phyloP scores from a whole-genome alignment of 2,888 invertebrate genomes.

The Caenorhabditis panamensis region DNA sequence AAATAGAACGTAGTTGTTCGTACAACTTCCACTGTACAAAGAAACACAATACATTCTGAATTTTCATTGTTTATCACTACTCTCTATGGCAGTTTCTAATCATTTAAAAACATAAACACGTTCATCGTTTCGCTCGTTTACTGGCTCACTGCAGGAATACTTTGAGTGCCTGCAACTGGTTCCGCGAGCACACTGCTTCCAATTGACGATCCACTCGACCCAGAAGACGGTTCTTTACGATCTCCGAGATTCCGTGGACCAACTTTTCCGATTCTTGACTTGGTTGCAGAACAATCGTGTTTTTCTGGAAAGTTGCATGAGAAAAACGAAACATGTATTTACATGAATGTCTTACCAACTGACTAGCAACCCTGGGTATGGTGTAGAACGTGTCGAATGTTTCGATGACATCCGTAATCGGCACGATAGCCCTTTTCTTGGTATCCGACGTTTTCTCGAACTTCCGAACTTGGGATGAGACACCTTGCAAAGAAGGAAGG shows the following conservation, averaged over 20 bases:
- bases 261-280: constrained; percentile 43
- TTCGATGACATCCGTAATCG: constrained; percentile 71
- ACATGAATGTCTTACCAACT: constrained; percentile 53
- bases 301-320: constrained; percentile 24
- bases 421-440: constrained; percentile 66
- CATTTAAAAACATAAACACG: constrained; percentile 34
- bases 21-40: too few relatives aligned
- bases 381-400: constrained; percentile 72
- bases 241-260: constrained; percentile 69
- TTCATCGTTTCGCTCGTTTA: constrained; percentile 15
- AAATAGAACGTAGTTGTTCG: too few relatives aligned
- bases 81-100: constrained; percentile 24
- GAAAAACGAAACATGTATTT: not conserved
- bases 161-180: constrained; percentile 10
- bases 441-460: constrained; percentile 35
- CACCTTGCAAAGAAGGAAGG: constrained; percentile 45
- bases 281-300: constrained; percentile 38
- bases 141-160: constrained; percentile 24
- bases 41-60: constrained; percentile 2
- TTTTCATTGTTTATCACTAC: constrained; percentile 2
- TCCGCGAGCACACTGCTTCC: constrained; percentile 24
- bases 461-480: constrained; percentile 51
- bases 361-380: constrained; percentile 63
- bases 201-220: constrained; percentile 67
- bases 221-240: constrained; percentile 71